These are phyloP conservation scores for Danio jaintianensis DNA, from an alignment of 2,797 vertebrate genomes.

Conservation along the genomic window DNA sequence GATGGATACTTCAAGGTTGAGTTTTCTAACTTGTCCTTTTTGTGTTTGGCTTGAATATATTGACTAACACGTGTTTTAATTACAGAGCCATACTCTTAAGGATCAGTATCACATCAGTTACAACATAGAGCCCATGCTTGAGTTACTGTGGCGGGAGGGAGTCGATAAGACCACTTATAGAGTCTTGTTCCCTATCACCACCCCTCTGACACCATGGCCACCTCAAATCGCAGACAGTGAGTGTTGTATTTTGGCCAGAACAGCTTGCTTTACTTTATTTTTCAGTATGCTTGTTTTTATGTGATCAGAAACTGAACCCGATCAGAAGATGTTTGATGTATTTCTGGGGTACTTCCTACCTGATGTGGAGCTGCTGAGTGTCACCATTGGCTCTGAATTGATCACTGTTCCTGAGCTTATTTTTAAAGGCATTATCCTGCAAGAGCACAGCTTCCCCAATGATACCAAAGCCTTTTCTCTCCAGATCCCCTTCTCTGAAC, in stretches of 20 bases:
- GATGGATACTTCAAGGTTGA: conserved; percentile 42
- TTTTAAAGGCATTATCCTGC: not conserved
- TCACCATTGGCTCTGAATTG: conserved; percentile 19
- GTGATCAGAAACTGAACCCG: not conserved
- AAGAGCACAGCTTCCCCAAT: conserved; percentile 8
- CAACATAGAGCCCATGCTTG: conserved; percentile 37
- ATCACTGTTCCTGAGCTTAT: not conserved
- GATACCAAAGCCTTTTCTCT: conserved; percentile 28
- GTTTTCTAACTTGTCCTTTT: not conserved
- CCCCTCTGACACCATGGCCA: conserved; percentile 5
- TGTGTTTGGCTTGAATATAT: not conserved
- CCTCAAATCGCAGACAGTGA: conserved; percentile 32
- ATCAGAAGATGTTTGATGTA: conserved; percentile 18
- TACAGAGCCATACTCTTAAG: conserved; percentile 17
- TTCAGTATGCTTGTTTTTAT: not conserved
- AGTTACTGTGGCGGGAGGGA: conserved; percentile 33
- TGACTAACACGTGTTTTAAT: not conserved
- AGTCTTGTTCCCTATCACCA: conserved; percentile 34
- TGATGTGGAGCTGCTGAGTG: conserved; percentile 38
- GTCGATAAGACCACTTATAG: conserved; percentile 20
- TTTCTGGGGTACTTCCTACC: conserved; percentile 34
- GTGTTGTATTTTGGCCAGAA: not conserved
- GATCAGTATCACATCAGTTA: conserved; percentile 26
- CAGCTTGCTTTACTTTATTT: not conserved
- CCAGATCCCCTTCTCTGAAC: conserved; percentile 27